These are phyloP conservation scores for Tringa solitaria DNA, from an alignment of 2,113 vertebrate genomes.

Conservation along the genomic window DNA sequence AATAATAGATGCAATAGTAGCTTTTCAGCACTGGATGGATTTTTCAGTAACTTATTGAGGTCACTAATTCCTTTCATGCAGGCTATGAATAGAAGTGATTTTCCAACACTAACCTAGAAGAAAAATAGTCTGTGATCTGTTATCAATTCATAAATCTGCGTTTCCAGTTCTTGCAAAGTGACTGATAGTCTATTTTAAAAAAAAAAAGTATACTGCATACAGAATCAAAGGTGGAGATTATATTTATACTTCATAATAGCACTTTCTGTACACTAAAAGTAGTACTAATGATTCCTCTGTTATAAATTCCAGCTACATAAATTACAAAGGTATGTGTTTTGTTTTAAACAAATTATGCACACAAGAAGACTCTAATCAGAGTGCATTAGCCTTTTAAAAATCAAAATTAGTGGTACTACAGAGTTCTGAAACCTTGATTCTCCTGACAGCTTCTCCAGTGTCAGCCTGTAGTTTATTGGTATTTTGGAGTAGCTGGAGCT, in stretches of 20 bases:
- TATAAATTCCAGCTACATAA: background rate
- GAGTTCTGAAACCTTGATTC: background rate
- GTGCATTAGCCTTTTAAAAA: background rate
- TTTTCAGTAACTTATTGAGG: slow-evolving; percentile 24
- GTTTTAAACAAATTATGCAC: background rate
- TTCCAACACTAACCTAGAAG: background rate
- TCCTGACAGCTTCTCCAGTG: background rate
- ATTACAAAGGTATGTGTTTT: background rate
- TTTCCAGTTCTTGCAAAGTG: background rate
- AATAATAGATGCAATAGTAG: background rate
- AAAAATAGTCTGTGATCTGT: slow-evolving; percentile 16
- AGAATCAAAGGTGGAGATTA: slow-evolving; percentile 11
- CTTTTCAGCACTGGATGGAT: background rate
- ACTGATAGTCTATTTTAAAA: background rate
- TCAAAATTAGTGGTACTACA: background rate
- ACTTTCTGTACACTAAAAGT: background rate
- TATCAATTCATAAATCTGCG: slow-evolving; percentile 22
- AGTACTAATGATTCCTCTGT: background rate
- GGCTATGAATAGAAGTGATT: slow-evolving; percentile 31
- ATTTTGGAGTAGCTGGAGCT: background rate
- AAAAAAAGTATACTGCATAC: background rate
- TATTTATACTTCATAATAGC: background rate
- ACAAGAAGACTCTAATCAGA: background rate
- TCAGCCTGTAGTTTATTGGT: background rate
- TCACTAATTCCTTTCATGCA: slow-evolving; percentile 33